A percentile compares a stretch with the other conserved stretches of the same genome.
phyloP scores from a whole-genome alignment of 1,140 invertebrate genomes.

The Drosophila sucinea region DNA sequence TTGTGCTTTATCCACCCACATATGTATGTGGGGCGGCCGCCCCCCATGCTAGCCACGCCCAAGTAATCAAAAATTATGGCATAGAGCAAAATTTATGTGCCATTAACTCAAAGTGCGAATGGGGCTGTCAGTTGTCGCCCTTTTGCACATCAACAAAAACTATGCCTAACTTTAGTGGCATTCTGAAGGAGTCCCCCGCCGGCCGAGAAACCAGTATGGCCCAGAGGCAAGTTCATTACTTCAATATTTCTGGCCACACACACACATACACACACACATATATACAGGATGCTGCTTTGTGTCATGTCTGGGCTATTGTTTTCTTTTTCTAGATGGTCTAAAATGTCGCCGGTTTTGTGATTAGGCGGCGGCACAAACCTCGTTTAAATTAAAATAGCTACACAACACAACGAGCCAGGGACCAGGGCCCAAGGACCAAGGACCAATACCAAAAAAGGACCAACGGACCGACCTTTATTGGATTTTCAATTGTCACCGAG shows the following conservation, averaged over 20 bases:
- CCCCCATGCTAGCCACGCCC: conserved; percentile 48
- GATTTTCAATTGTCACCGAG: conserved; percentile 80
- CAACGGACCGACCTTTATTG: conserved; percentile 64
- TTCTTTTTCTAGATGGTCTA: conserved; percentile 25
- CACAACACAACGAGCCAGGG: conserved; percentile 38
- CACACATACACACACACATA: conserved; percentile 9
- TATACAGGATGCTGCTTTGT: conserved; percentile 50
- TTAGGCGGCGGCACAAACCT: conserved; percentile 59
- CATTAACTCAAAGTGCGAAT: conserved; percentile 72
- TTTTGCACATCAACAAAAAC: conserved; percentile 22
- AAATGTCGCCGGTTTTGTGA: conserved; percentile 64
- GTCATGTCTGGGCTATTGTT: conserved; percentile 12
- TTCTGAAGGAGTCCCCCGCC: conserved; percentile 39
- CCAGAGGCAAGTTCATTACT: conserved; percentile 73
- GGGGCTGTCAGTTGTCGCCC: conserved; percentile 15
- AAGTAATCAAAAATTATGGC: conserved; percentile 78
- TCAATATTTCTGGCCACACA: conserved; percentile 65
- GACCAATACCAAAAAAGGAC: neutral
- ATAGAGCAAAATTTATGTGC: conserved; percentile 72
- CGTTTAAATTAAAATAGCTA: conserved; percentile 80
- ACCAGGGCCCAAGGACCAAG: neutral
- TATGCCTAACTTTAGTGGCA: conserved; percentile 46
- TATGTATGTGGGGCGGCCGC: conserved; percentile 2
- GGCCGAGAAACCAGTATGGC: conserved; percentile 5
- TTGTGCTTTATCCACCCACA: neutral